Base-by-base conservation (phyloP, 92 coral and sea anemone genomes). In the Desmophyllum pertusum region DNA sequence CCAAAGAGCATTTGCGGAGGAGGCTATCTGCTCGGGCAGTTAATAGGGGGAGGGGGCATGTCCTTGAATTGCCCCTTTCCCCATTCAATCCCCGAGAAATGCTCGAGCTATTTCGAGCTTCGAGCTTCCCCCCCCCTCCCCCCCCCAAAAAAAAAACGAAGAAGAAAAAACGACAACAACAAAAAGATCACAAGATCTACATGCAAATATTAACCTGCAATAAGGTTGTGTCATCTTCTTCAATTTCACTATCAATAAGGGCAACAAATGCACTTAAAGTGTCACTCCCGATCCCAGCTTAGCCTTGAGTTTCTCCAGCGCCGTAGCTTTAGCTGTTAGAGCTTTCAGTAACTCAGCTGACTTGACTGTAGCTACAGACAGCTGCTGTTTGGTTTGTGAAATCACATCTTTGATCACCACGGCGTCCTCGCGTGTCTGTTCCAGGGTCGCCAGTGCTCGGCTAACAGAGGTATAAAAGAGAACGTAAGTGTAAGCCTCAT, bases 261-360 rank as follows among this genome's bases (percentile, higher is more conserved):
- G 97, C 99, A 8, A 95, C 91, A 46, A 97, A 97, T 17, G 99
- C 98, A 65, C 94, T 92, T 25, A 97, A 83, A 2, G 99, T 94
- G 25, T 88, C 80, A 78, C 99, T 97, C 0, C 99, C 99, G 76
- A 97, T 90, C 99, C 99, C 33, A 97, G 97, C 59, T 94, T 97
- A 10, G 99, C 98, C 48, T 97, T 97, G 19, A 97, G 95, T 57
- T 94, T 97, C 87, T 97, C 99, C 14, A 92, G 90, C 19, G 84
- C 72, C 30, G 99, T 97, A 14, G 98, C 98, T 55, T 92, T 97
- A 73, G 90, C 88, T 9, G 99, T 97, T 0, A 97, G 92, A 5
- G 94, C 91, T n/a, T 97, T 89, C 57, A 97, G 90, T 27, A 97
- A 81, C 38, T 86, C 87, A 38, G 86, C 98, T 42, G 99, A 88